A percentile compares a stretch with the other conserved stretches of the same genome.
Evolutionary conservation across 2,888 invertebrate genomes (phyloP).

Genomic region (Halictus quadricinctus): DNA sequence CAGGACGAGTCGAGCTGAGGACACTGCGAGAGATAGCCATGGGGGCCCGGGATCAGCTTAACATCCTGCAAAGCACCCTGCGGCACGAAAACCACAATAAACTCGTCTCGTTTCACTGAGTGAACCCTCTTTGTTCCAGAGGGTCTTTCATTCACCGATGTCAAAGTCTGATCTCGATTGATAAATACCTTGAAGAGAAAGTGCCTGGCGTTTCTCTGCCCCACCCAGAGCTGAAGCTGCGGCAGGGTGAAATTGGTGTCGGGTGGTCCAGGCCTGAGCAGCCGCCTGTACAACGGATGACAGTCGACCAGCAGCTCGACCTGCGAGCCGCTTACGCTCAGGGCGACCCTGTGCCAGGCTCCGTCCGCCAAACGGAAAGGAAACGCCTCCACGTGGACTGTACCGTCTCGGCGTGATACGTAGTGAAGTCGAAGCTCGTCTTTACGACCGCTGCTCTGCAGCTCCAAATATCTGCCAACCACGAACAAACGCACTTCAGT

Average conservation of each 20-base stretch:
- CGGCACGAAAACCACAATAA: constrained; percentile 70
- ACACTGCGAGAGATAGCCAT: constrained; percentile 94
- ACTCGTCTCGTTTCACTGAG: constrained; percentile 51
- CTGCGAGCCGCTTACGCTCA: constrained; percentile 92
- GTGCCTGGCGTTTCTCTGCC: constrained; percentile 93
- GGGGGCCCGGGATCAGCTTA: constrained; percentile 91
- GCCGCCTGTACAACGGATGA: constrained; percentile 91
- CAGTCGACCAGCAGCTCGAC: constrained; percentile 94
- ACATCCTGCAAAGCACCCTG: constrained; percentile 96
- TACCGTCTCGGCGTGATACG: constrained; percentile 86
- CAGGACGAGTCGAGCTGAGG: constrained; percentile 93
- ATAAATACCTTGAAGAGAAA: constrained; percentile 91
- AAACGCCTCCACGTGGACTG: constrained; percentile 92
- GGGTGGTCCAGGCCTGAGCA: constrained; percentile 88
- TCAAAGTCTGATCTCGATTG: not conserved
- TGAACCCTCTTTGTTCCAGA: not conserved
- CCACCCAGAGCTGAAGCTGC: constrained; percentile 91
- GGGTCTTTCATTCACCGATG: not conserved
- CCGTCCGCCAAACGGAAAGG: constrained; percentile 94
- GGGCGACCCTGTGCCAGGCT: constrained; percentile 93
- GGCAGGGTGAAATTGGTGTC: constrained; percentile 90
- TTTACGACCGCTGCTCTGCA: constrained; percentile 94
- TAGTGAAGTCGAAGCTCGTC: constrained; percentile 94
- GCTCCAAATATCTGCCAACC: constrained; percentile 90
- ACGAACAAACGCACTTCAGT: not conserved